phyloP scores from a whole-genome alignment of 2,888 invertebrate genomes.

The Nephrotoma guestfalica region DNA sequence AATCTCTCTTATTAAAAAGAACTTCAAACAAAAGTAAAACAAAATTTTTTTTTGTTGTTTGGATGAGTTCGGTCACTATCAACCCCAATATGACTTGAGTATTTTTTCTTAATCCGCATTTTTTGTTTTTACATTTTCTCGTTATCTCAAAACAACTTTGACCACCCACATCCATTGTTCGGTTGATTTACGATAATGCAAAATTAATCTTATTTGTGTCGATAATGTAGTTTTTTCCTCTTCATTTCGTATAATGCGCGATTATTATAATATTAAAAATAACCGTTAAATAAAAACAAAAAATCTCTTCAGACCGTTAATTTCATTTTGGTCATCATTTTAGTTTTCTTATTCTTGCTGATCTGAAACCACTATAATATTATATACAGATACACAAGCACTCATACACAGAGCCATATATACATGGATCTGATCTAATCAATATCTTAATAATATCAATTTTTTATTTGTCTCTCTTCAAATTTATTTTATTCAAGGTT shows the following conservation, averaged over 20 bases:
- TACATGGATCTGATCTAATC: background rate
- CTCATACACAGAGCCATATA: background rate
- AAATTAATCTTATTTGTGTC: background rate
- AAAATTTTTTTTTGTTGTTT: background rate
- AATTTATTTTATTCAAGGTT: background rate
- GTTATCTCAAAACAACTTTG: background rate
- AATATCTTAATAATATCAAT: background rate
- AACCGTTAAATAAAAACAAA: background rate
- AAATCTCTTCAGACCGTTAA: background rate
- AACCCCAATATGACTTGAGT: background rate
- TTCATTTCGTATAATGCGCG: background rate
- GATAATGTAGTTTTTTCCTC: background rate
- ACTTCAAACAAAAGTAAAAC: background rate
- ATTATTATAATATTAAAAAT: background rate
- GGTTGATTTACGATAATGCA: background rate
- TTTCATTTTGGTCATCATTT: background rate
- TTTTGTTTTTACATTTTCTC: background rate
- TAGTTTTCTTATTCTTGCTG: background rate
- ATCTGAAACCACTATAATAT: background rate
- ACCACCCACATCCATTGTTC: background rate
- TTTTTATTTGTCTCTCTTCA: background rate
- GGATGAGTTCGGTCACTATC: background rate
- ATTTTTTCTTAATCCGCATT: background rate
- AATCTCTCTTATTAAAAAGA: background rate
- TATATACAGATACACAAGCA: background rate